Conservation (phyloP, 92 coral and sea anemone genomes). For the Epizoanthus stellaris region DNA sequence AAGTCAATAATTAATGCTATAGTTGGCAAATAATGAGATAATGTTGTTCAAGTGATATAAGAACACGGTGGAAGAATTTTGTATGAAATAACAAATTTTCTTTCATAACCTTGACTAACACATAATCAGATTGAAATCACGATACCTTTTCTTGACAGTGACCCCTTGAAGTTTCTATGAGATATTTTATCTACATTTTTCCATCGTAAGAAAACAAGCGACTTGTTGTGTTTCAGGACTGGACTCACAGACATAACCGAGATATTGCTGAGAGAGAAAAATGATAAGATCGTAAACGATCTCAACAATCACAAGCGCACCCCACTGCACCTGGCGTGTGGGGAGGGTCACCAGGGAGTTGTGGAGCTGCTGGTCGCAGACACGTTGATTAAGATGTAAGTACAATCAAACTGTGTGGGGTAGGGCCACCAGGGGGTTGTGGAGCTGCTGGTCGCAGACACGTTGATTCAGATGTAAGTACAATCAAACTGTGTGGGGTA, state of each 20-base stretch:
- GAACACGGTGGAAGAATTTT: too few species aligned
- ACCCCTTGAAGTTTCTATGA: too few species aligned
- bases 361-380: conserved; percentile 51
- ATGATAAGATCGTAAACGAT: conserved; percentile 48
- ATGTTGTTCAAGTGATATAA: too few species aligned
- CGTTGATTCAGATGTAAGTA: conserved; percentile 45
- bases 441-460: conserved; percentile 46
- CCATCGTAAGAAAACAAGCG: too few species aligned
- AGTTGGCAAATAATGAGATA: too few species aligned
- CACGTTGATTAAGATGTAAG: conserved; percentile 44
- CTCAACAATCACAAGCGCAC: conserved; percentile 56
- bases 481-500: neutral
- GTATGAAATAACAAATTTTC: too few species aligned
- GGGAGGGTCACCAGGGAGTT: conserved; percentile 54
- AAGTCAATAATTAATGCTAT: neutral
- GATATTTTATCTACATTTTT: too few species aligned
- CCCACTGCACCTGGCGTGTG: conserved; percentile 61
- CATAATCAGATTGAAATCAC: too few species aligned
- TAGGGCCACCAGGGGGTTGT: conserved; percentile 47
- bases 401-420: too few species aligned
- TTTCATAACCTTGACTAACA: too few species aligned
- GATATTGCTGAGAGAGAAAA: conserved; percentile 42
- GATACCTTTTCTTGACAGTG: too few species aligned
- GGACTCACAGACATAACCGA: conserved; percentile 51
- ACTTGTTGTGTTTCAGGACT: conserved; percentile 12